These are phyloP conservation scores for Caloenas nicobarica DNA, from an alignment of 2,113 vertebrate genomes.

Conservation along the genomic window DNA sequence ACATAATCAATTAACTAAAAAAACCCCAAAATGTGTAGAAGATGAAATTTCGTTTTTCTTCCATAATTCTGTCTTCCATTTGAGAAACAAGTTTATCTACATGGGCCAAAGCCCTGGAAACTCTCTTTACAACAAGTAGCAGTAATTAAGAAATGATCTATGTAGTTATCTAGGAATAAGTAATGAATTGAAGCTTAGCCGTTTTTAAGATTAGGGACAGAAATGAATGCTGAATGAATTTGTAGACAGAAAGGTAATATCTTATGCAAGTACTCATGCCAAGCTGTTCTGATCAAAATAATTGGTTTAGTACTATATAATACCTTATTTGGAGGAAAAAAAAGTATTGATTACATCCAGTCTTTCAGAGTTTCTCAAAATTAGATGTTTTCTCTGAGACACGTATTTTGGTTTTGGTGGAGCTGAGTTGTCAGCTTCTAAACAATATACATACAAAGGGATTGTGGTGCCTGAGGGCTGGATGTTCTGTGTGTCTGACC, in stretches of 20 bases:
- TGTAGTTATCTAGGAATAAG: not conserved
- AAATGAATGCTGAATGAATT: constrained; percentile 20
- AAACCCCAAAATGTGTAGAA: not conserved
- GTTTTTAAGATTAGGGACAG: not conserved
- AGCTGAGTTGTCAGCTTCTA: not conserved
- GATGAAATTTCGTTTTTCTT: not conserved
- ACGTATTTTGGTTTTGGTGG: not conserved
- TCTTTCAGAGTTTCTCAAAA: not conserved
- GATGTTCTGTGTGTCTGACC: not conserved
- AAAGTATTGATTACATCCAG: not conserved
- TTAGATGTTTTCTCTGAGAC: not conserved
- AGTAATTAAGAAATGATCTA: not conserved
- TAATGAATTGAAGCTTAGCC: not conserved
- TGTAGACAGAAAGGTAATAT: not conserved
- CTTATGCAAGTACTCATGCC: constrained; percentile 1
- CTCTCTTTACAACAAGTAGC: not conserved
- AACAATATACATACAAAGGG: not conserved
- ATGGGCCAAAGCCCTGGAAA: not conserved
- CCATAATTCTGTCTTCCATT: not conserved
- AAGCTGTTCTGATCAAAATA: constrained; percentile 9
- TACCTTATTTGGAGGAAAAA: not conserved
- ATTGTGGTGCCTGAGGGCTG: not conserved
- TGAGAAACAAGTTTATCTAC: not conserved
- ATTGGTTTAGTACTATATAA: not conserved
- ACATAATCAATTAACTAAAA: not conserved